A percentile compares a stretch with the other conserved stretches of the same genome.
Conservation (phyloP, 2,113 vertebrate genomes). For the Gavialis gangeticus region DNA sequence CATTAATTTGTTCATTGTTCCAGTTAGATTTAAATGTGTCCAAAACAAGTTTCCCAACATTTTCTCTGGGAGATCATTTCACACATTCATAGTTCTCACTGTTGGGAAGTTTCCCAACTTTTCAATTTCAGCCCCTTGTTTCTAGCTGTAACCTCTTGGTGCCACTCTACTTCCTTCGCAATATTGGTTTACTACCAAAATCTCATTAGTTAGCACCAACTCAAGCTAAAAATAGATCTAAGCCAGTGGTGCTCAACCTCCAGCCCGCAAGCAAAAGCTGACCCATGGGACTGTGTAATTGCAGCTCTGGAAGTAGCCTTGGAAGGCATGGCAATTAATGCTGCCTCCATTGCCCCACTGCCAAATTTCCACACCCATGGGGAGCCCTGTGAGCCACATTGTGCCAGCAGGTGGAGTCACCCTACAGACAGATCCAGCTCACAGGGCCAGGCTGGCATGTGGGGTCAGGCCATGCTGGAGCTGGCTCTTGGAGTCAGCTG, state of each 20-base stretch:
- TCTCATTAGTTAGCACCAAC: accelerated
- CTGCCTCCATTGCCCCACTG: no score
- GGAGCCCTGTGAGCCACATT: no score
- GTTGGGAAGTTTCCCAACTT: background rate
- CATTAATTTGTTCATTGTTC: background rate
- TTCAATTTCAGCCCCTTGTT: background rate
- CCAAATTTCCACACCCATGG: no score
- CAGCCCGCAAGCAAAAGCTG: no score
- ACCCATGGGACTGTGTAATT: no score
- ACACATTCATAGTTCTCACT: background rate
- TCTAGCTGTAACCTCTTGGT: background rate
- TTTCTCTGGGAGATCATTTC: background rate
- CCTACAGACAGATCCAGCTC: background rate
- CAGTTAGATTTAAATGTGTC: background rate
- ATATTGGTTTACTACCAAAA: background rate
- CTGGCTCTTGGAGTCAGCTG: no score
- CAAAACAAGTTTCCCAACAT: background rate
- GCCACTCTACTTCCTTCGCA: background rate
- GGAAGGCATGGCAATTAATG: no score
- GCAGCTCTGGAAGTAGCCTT: no score
- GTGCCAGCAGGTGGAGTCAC: background rate
- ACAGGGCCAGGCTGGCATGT: no score
- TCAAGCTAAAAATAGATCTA: background rate
- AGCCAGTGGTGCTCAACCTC: no score
- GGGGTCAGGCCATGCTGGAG: no score